These are phyloP conservation scores for Arion vulgaris DNA, from an alignment of 1,140 invertebrate species.

Conservation along the genomic window DNA sequence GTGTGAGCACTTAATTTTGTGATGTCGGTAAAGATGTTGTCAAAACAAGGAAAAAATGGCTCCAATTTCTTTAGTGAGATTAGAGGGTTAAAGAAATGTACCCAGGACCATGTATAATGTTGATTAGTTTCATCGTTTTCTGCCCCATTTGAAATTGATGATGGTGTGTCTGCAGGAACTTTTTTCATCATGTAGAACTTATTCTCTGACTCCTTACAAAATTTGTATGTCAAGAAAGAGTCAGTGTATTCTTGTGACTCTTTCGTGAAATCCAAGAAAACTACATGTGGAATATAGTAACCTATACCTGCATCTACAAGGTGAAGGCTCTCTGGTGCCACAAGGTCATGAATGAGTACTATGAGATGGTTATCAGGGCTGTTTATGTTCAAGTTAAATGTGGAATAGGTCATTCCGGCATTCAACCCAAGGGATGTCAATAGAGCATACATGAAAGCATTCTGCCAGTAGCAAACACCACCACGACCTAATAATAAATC, in stretches of 20 bases:
- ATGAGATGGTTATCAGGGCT: neutral
- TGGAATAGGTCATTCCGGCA: neutral
- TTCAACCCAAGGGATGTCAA: neutral
- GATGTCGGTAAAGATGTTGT: neutral
- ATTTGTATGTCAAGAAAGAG: slow-evolving; percentile 1
- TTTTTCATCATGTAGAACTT: no score
- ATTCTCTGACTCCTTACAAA: neutral
- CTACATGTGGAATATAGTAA: neutral
- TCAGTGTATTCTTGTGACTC: slow-evolving; percentile 5
- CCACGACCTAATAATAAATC: neutral
- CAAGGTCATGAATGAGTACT: neutral
- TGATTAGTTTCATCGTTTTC: no score
- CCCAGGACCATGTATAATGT: no score
- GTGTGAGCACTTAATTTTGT: neutral
- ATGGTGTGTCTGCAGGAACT: neutral
- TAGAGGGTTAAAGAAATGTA: neutral
- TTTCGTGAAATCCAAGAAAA: neutral
- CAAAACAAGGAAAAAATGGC: neutral
- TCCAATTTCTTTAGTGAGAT: neutral
- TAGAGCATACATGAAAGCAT: slow-evolving; percentile 10
- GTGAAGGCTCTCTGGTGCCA: neutral
- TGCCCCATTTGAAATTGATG: no score
- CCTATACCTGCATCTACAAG: neutral
- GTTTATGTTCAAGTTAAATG: neutral
- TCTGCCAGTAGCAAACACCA: neutral